These are phyloP conservation scores for Sisyra nigra DNA, from an alignment of 2,888 invertebrate genomes.

Conservation along the genomic window DNA sequence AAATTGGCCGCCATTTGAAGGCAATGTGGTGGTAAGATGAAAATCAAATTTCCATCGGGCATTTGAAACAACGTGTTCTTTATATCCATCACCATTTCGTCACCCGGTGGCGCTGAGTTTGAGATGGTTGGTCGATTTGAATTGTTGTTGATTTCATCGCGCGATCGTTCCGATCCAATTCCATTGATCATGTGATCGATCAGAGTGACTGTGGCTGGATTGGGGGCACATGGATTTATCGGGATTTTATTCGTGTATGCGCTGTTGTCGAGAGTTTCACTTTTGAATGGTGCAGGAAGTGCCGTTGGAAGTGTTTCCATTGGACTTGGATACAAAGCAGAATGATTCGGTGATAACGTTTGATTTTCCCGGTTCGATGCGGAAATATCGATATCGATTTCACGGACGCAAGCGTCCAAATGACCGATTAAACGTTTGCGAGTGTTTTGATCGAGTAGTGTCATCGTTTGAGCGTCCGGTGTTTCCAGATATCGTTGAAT, in stretches of 20 bases:
- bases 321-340: too few species aligned
- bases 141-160: slow-evolving; percentile 29
- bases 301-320: too few species aligned
- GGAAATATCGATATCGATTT: slow-evolving; percentile 37
- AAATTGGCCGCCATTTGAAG: slow-evolving; percentile 33
- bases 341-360: too few species aligned
- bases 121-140: slow-evolving; percentile 22
- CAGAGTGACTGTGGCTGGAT: background rate
- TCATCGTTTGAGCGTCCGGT: slow-evolving; percentile 40
- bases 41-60: slow-evolving; percentile 42
- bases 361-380: slow-evolving; percentile 12
- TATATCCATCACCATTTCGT: slow-evolving; percentile 21
- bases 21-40: slow-evolving; percentile 42
- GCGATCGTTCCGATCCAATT: slow-evolving; percentile 18
- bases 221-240: background rate
- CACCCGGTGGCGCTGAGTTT: slow-evolving; percentile 15
- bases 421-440: slow-evolving; percentile 41
- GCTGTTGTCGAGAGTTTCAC: too few species aligned
- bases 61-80: slow-evolving; percentile 35
- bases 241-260: too few species aligned
- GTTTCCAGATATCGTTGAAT: slow-evolving; percentile 41
- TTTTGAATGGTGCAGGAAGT: too few species aligned
- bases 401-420: slow-evolving; percentile 41
- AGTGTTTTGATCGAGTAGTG: slow-evolving; percentile 36
- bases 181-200: slow-evolving; percentile 9